Base-by-base conservation (phyloP, 1,140 invertebrate species). In the Diabrotica virgifera region DNA sequence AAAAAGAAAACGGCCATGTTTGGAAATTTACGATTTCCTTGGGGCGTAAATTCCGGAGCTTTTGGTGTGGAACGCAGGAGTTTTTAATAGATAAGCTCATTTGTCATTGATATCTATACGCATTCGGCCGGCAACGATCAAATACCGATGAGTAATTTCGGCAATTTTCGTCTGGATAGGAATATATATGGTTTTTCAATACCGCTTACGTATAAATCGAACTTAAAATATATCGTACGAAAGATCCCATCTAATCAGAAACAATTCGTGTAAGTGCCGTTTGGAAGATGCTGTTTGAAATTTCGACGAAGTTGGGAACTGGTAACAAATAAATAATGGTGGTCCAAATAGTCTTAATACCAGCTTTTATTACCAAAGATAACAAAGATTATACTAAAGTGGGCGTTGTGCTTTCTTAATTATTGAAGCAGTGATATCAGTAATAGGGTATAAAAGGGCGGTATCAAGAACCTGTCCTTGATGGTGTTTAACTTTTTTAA, bases 31-130 rank as follows among this genome's bases (percentile, higher is more conserved):
- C 73, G 71, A 70, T 72, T 74, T 76, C 73, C 73, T 66, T 70
- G 70, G 65, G 62, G 70, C 70, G 70, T 75, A 75, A 76, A 74
- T 74, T 70, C 62, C 65, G 67, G 69, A 72, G 67, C 72, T 74
- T 71, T 64, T 72, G 69, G 71, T 59, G 61, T 66, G 72, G 68
- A 76, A 74, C 68, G 73, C 66, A 70, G 69, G 71, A 76, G 69
- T 74, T 76, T 76, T 76, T 76, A 75, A 75, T 70, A 72, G 73
- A 76, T 75, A 73, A 46, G 72, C 71, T 76, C 74, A 72, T 76
- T 75, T 73, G 74, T 76, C 74, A 76, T 74, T 70, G 68, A 72
- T 74, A 75, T 74, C 73, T 71, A 67, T 68, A 65, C 66, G 66
- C 65, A 61, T 65, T 62, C 40, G 69, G 63, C 66, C 64, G 57